Conservation (phyloP, 2,888 invertebrate genomes). For the Lathronympha strigana region DNA sequence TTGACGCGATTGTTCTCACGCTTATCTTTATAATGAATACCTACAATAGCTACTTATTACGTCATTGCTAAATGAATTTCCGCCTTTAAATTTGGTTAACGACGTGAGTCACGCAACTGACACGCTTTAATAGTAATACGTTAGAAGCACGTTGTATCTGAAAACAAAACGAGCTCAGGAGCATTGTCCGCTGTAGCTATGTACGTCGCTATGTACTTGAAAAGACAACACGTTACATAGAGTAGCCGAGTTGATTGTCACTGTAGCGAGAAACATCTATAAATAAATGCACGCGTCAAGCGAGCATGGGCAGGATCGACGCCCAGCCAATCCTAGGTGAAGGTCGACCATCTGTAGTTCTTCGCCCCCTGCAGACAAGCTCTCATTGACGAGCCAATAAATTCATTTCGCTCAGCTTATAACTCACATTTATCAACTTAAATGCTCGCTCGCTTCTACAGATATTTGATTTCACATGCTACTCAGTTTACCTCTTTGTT, state of each 20-base stretch:
- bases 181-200: conserved; percentile 55
- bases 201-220: conserved; percentile 44
- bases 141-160: conserved; percentile 41
- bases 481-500: conserved; percentile 26
- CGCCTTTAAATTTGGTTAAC: conserved; percentile 80
- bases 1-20: conserved; percentile 80
- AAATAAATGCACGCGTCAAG: conserved; percentile 72
- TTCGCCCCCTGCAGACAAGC: conserved; percentile 62
- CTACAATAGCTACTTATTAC: conserved; percentile 78
- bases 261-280: conserved; percentile 66
- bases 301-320: conserved; percentile 73
- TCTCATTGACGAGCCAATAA: conserved; percentile 56
- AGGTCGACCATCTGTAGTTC: conserved; percentile 74
- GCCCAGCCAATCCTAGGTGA: conserved; percentile 76
- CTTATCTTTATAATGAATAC: conserved; percentile 78
- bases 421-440: conserved; percentile 33
- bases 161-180: conserved; percentile 47
- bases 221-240: conserved; percentile 39
- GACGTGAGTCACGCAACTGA: conserved; percentile 79
- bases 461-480: conserved; percentile 29
- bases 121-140: conserved; percentile 68
- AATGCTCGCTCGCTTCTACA: conserved; percentile 18
- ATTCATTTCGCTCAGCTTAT: conserved; percentile 34
- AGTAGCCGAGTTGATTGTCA: conserved; percentile 54
- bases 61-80: conserved; percentile 80